Percentiles rank a stretch among this genome's conserved stretches.
Evolutionary conservation across 1,140 invertebrate species (phyloP).

Genomic region (Scaptomyza pallida): DNA sequence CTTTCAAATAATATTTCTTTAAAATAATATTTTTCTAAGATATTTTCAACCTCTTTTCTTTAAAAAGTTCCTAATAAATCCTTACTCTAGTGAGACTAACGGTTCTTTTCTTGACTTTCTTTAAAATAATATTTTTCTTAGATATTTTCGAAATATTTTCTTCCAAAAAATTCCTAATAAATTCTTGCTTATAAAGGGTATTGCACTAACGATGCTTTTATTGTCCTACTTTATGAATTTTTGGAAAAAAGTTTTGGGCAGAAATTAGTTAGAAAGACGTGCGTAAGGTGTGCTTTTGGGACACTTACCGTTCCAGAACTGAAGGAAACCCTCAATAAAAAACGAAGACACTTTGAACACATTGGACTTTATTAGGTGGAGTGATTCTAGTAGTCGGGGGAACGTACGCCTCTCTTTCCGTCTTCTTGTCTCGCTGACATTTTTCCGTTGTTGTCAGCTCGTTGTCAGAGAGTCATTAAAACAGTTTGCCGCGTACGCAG

Average conservation of each 20-base stretch:
- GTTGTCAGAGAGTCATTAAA: conserved; percentile 58
- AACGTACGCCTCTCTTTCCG: conserved; percentile 37
- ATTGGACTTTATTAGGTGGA: background rate
- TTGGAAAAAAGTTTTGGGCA: conserved; percentile 60
- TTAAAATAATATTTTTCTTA: background rate
- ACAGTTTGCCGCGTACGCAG: conserved; percentile 39
- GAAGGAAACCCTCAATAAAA: background rate
- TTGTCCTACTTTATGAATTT: background rate
- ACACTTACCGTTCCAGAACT: conserved; percentile 37
- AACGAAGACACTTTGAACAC: background rate
- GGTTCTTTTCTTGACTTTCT: too few species aligned
- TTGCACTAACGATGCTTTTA: too few species aligned
- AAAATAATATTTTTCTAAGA: too few species aligned
- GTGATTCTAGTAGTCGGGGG: background rate
- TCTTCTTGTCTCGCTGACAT: conserved; percentile 23
- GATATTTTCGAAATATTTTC: background rate
- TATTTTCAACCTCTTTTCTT: too few species aligned
- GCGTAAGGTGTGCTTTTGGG: conserved; percentile 66
- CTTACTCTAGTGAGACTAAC: too few species aligned
- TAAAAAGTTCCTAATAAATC: too few species aligned
- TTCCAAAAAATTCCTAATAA: background rate
- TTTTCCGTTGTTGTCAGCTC: conserved; percentile 26
- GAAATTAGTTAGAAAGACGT: conserved; percentile 75
- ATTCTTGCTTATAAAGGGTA: too few species aligned
- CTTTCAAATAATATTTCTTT: too few species aligned